Percentiles rank a stretch among this genome's conserved stretches.
These are phyloP conservation scores for Ardeotis arabs DNA, from an alignment of 2,113 vertebrate genomes.

Conservation along the genomic window DNA sequence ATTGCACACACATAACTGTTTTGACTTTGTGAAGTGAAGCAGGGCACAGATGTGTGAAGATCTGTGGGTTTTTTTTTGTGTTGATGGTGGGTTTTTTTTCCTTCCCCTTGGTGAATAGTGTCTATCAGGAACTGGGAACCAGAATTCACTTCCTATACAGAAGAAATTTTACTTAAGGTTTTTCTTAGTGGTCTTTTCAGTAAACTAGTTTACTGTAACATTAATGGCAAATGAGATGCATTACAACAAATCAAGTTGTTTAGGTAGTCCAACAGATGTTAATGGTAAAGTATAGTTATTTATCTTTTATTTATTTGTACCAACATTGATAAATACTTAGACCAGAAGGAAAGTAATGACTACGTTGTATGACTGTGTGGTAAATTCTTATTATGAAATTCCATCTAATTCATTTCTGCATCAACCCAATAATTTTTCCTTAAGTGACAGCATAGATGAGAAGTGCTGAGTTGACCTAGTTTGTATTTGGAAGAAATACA, in stretches of 20 bases:
- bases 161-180: not conserved
- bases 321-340: not conserved
- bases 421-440: not conserved
- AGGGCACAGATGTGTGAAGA: not conserved
- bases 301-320: not conserved
- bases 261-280: not conserved
- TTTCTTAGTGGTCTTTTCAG: not conserved
- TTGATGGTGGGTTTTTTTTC: not conserved
- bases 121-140: not conserved
- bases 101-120: not conserved
- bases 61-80: not conserved
- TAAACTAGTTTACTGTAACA: not conserved
- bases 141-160: not conserved
- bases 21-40: not conserved
- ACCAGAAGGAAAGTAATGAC: not conserved
- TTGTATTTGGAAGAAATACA: not conserved
- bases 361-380: not conserved
- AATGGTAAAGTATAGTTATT: not conserved
- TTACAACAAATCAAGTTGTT: not conserved
- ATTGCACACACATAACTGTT: not conserved
- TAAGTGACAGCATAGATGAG: too few species aligned
- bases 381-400: not conserved
- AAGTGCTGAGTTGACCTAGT: slow-evolving; percentile 20
- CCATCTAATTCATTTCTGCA: not conserved
- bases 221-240: not conserved